A percentile compares a stretch with the other conserved stretches of the same genome.
phyloP scores from a whole-genome alignment of 1,140 invertebrate species.

The Ptiloglossa arizonensis region DNA sequence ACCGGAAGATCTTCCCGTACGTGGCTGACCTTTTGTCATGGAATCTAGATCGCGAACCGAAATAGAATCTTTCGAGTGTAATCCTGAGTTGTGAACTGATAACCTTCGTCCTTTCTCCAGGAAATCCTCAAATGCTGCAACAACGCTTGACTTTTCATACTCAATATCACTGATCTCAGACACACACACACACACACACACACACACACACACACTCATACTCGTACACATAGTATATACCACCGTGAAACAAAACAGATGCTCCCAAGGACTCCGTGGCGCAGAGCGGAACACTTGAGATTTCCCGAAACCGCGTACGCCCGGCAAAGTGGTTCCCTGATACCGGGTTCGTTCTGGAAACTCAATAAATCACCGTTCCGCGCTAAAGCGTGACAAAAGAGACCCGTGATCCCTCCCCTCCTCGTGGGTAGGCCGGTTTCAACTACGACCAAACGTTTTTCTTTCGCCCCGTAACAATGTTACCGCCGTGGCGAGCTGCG shows the following conservation, averaged over 20 bases:
- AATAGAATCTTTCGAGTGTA: no score
- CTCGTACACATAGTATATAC: no score
- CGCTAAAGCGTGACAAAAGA: background rate
- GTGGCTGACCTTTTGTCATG: no score
- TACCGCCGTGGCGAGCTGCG: conserved; percentile 1
- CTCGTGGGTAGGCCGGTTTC: background rate
- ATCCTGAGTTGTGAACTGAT: no score
- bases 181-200: no score
- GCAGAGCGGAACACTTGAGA: background rate
- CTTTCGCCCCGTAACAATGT: conserved; percentile 1
- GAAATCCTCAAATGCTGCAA: no score
- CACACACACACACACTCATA: no score
- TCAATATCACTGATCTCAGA: no score
- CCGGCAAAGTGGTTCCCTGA: background rate
- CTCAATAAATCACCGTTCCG: conserved; percentile 8
- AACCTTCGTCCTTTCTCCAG: no score
- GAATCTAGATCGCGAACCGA: no score
- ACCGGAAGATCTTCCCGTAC: no score
- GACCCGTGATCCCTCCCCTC: background rate
- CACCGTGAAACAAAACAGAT: background rate
- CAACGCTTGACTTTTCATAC: no score
- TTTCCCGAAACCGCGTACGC: background rate
- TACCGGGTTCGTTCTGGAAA: background rate
- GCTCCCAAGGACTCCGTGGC: background rate
- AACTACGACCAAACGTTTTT: background rate